A percentile compares a stretch with the other conserved stretches of the same genome.
phyloP scores from a whole-genome alignment of 1,140 invertebrate species.

The Babylonia areolata region DNA sequence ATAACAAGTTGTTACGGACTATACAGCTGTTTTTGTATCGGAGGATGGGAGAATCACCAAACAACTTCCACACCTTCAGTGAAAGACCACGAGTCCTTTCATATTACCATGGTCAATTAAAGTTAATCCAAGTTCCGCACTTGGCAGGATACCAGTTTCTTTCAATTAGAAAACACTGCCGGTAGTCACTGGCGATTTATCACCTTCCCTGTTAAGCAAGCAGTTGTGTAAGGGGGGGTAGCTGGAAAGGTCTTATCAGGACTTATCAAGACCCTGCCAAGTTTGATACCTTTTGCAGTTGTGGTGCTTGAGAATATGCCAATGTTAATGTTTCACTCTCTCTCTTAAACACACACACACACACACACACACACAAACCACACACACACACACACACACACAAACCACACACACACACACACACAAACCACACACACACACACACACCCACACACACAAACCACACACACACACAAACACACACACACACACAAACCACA shows the following conservation, averaged over 20 bases:
- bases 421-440: conserved; percentile 23
- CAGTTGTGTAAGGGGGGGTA: too few relatives aligned
- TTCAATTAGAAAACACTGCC: too few relatives aligned
- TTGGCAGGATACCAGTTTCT: too few relatives aligned
- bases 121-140: too few relatives aligned
- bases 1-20: too few relatives aligned
- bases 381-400: background rate
- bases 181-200: background rate
- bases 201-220: background rate
- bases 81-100: too few relatives aligned
- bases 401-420: conserved; percentile 22
- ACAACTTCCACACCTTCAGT: too few relatives aligned
- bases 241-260: conserved; percentile 5
- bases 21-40: too few relatives aligned
- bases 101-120: too few relatives aligned
- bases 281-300: background rate
- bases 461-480: background rate
- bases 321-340: background rate
- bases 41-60: too few relatives aligned
- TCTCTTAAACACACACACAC: conserved; percentile 10
- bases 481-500: conserved; percentile 16
- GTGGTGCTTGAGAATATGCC: background rate
- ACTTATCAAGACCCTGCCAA: background rate
- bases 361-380: background rate
- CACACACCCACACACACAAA: background rate